A percentile compares a stretch with the other conserved stretches of the same genome.
Conservation (phyloP, 1,140 invertebrate genomes). For the Trigoniulus corallinus region DNA sequence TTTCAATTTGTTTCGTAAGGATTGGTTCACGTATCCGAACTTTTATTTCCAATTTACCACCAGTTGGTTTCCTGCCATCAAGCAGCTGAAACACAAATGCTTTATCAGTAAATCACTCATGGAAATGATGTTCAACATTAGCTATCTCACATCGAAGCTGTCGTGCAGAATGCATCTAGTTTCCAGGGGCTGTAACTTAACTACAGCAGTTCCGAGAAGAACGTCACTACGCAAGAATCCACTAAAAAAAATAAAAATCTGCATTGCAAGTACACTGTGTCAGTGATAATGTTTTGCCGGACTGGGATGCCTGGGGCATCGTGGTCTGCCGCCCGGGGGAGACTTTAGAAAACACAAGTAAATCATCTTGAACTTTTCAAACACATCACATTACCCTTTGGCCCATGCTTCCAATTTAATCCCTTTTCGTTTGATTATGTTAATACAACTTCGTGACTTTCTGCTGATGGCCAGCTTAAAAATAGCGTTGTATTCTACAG, state of each 20-base stretch:
- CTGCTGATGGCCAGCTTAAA: slow-evolving; percentile 64
- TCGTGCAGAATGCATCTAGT: slow-evolving; percentile 74
- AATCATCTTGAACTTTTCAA: slow-evolving; percentile 6
- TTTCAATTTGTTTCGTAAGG: slow-evolving; percentile 71
- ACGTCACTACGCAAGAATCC: slow-evolving; percentile 75
- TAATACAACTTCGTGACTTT: slow-evolving; percentile 52
- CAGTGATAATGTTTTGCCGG: no score
- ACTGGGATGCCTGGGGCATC: no score
- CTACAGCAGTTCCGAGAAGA: slow-evolving; percentile 61
- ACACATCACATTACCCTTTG: slow-evolving; percentile 54
- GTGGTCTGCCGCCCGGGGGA: no score
- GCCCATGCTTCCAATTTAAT: slow-evolving; percentile 83
- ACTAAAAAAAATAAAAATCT: no score
- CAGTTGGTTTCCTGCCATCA: slow-evolving; percentile 70
- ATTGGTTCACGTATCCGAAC: slow-evolving; percentile 81
- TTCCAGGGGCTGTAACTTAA: slow-evolving; percentile 73
- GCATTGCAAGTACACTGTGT: no score
- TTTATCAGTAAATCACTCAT: not conserved
- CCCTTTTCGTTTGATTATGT: slow-evolving; percentile 71
- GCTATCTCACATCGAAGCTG: slow-evolving; percentile 63
- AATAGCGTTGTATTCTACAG: slow-evolving; percentile 54
- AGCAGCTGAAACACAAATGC: slow-evolving; percentile 43
- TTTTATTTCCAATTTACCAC: slow-evolving; percentile 82
- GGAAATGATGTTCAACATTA: not conserved
- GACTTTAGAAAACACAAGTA: slow-evolving; percentile 8